Evolutionary conservation across 2,113 vertebrate genomes (phyloP).

Genomic region (Tichodroma muraria): DNA sequence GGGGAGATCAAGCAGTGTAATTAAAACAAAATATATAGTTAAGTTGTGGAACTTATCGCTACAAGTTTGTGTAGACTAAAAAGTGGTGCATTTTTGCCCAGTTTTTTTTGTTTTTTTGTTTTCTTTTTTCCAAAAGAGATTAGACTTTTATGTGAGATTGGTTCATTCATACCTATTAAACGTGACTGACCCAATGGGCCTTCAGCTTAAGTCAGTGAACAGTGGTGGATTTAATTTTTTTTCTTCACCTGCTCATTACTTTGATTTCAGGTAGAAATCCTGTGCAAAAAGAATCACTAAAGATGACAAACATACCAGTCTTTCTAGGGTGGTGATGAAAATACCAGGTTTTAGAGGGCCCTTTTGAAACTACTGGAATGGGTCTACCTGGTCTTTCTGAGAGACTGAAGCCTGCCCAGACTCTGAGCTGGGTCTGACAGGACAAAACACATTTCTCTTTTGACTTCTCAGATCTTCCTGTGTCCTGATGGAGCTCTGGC

Average conservation of each 20-base stretch:
- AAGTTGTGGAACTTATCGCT: neutral
- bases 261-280: neutral
- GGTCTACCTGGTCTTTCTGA: neutral
- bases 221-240: neutral
- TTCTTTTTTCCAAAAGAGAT: neutral
- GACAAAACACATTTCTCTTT: neutral
- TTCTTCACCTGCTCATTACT: neutral
- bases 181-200: neutral
- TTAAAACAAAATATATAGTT: neutral
- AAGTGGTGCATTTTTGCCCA: neutral
- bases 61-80: neutral
- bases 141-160: neutral
- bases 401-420: neutral
- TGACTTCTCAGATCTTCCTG: neutral
- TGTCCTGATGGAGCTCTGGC: neutral
- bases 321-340: neutral
- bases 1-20: neutral
- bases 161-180: neutral
- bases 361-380: neutral
- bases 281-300: neutral
- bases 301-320: neutral
- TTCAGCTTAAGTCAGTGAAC: neutral
- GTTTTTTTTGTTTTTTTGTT: neutral
- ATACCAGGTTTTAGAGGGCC: neutral
- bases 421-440: neutral